phyloP scores from a whole-genome alignment of 2,888 invertebrate genomes.

The Nowickia ferox region DNA sequence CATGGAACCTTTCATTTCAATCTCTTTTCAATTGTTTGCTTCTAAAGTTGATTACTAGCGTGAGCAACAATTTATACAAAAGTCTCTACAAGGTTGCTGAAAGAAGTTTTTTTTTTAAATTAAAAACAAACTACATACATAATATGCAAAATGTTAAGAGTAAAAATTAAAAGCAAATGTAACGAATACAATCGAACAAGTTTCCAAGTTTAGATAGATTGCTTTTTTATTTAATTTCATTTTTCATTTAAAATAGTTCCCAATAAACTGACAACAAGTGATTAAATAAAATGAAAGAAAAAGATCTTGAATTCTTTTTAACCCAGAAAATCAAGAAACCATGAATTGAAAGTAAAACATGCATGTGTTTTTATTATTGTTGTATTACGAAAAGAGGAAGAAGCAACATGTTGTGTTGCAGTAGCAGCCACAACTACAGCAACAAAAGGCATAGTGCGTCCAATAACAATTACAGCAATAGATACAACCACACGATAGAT shows the following conservation, averaged over 20 bases:
- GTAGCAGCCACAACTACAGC: neutral
- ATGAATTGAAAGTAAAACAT: conserved; percentile 70
- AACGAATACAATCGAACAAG: conserved; percentile 33
- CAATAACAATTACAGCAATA: conserved; percentile 16
- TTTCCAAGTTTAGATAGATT: neutral
- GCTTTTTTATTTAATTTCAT: conserved; percentile 7
- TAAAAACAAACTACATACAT: too few relatives aligned
- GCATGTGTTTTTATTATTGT: conserved; percentile 9
- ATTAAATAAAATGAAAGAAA: conserved; percentile 20
- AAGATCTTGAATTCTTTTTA: conserved; percentile 53
- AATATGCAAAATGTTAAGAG: neutral
- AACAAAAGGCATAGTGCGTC: neutral
- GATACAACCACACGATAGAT: neutral
- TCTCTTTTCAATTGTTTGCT: too few relatives aligned
- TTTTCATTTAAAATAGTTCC: conserved; percentile 2
- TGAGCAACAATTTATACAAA: too few relatives aligned
- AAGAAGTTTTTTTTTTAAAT: too few relatives aligned
- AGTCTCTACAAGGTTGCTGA: too few relatives aligned
- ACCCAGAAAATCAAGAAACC: conserved; percentile 69
- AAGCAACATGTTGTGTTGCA: conserved; percentile 38
- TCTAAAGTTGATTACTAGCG: too few relatives aligned
- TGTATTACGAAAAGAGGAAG: conserved; percentile 28
- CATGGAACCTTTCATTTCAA: too few relatives aligned
- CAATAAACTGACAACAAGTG: conserved; percentile 15
- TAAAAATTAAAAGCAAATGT: neutral